Conservation (phyloP, 1,140 invertebrate species). For the Trichonephila clavata region DNA sequence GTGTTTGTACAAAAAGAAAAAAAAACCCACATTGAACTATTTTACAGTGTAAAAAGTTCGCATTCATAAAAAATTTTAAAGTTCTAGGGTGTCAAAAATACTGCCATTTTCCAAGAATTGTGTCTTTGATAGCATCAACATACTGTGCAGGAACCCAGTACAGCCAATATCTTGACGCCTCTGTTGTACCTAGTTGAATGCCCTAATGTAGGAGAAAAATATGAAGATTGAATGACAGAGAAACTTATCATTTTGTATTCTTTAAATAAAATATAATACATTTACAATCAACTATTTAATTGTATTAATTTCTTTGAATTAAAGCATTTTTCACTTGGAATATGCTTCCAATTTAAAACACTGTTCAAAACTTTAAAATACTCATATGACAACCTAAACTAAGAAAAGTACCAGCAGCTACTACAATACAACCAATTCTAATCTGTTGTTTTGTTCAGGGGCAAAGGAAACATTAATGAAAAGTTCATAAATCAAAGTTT, state of each 20-base stretch:
- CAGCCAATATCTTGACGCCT: conserved; percentile 94
- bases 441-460: too few species aligned
- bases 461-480: too few species aligned
- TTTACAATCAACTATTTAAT: not conserved
- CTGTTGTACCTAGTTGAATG: conserved; percentile 92
- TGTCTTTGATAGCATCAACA: conserved; percentile 94
- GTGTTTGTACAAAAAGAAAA: conserved; percentile 66
- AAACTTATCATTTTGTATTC: not conserved
- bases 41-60: conserved; percentile 76
- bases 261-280: conserved; percentile 59
- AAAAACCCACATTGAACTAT: conserved; percentile 42
- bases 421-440: too few species aligned
- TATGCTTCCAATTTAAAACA: too few species aligned
- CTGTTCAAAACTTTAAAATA: too few species aligned
- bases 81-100: conserved; percentile 75
- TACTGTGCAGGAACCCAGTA: conserved; percentile 96
- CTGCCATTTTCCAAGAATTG: conserved; percentile 90
- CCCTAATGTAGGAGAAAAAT: conserved; percentile 83
- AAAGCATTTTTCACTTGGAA: too few species aligned
- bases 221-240: not conserved
- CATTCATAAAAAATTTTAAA: conserved; percentile 61
- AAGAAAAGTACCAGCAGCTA: too few species aligned
- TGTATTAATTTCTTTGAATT: too few species aligned
- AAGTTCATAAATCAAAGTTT: too few species aligned
- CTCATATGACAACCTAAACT: too few species aligned